Percentiles rank a stretch among this genome's conserved stretches.
These are phyloP conservation scores for Botia almorhae DNA, from an alignment of 2,797 vertebrate species.

Conservation along the genomic window DNA sequence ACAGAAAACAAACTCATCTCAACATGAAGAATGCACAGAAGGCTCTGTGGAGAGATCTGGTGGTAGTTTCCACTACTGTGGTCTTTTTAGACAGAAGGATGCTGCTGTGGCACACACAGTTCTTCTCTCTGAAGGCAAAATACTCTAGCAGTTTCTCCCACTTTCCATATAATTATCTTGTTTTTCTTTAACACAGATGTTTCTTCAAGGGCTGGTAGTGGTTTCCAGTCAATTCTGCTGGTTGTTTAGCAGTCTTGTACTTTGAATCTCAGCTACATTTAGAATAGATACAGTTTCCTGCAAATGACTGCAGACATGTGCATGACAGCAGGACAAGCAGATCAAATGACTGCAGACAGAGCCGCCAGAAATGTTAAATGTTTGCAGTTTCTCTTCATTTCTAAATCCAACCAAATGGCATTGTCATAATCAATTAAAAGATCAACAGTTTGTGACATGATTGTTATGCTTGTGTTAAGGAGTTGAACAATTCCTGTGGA, in stretches of 20 bases:
- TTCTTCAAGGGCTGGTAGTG: conserved; percentile 64
- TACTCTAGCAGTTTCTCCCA: conserved; percentile 58
- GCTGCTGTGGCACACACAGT: conserved; percentile 51
- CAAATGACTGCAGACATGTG: conserved; percentile 20
- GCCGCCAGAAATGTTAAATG: background rate
- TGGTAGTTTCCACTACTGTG: conserved; percentile 37
- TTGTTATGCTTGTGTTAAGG: no score
- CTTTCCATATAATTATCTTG: conserved; percentile 65
- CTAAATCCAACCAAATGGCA: background rate
- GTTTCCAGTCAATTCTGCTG: conserved; percentile 60
- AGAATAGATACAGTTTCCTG: conserved; percentile 43
- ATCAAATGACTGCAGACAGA: conserved; percentile 33
- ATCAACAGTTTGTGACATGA: no score
- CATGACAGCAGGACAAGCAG: conserved; percentile 9
- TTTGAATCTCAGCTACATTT: conserved; percentile 51
- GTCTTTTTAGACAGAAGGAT: conserved; percentile 48
- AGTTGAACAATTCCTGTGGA: no score
- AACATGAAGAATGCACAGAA: background rate
- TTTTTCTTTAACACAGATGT: conserved; percentile 68
- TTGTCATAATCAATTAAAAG: no score
- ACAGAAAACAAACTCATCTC: background rate
- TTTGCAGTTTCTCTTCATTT: background rate
- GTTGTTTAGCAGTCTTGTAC: conserved; percentile 49
- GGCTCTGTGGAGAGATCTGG: background rate
- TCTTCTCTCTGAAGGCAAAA: conserved; percentile 57